Evolutionary conservation across 1,140 invertebrate species (phyloP), one percentile per base, ranked within the genome.

Genomic region (Musca vetustissima): DNA sequence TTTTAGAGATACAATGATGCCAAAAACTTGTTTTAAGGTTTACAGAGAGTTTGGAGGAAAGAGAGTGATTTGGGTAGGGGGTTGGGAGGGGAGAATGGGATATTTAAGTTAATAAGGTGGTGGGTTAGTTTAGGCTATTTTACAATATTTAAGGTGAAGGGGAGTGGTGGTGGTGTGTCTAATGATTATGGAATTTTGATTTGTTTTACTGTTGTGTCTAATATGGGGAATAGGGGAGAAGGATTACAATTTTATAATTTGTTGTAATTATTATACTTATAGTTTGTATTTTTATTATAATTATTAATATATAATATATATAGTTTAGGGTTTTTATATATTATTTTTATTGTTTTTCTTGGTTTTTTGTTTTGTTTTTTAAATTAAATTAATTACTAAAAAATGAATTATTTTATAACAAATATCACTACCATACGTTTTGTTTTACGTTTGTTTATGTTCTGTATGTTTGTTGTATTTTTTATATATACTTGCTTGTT

Each of bases 351-450:
- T 19, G 49, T 52, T 52, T 17, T 49, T 32, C 28, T 32, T 32
- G 28, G n/a, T 59, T 59, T n/a, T n/a, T 59, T 59, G 24, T 57
- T 28, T 28, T 59, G 28, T 32, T 28, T 21, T 55, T 61, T 61
- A 61, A 43, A 19, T 61, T 61, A 61, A 61, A 61, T 61, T 61
- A 61, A 61, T 61, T 43, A 43, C 28, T 61, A 61, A 61, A 59
- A 36, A 61, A 61, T 61, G 15, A 61, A 61, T 61, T 61, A 61
- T 61, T 61, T 61, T 61, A 61, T 61, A 61, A 61, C 57, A 61
- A 61, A 61, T 61, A 61, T 61, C 57, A 61, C 57, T 61, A 61
- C 57, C 57, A 36, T 61, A 61, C 28, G 57, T 61, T 21, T 61
- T 43, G 32, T 61, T 19, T 11, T 36, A 19, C 17, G 32, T 43